Percentiles rank a stretch among this genome's conserved stretches.
phyloP scores from a whole-genome alignment of 2,888 invertebrate genomes.

The Noctuana brunneofusca region DNA sequence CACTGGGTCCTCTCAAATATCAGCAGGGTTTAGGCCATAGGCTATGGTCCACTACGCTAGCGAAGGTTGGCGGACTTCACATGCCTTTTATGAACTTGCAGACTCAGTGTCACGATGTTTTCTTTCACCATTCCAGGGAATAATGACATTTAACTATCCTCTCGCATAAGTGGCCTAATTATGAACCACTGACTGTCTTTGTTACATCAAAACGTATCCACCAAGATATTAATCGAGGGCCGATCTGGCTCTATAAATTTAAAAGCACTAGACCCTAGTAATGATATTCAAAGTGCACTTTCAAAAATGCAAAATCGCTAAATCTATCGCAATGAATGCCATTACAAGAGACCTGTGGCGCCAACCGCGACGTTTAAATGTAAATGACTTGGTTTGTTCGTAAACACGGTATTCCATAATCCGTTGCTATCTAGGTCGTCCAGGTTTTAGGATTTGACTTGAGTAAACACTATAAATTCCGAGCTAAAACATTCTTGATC shows the following conservation, averaged over 20 bases:
- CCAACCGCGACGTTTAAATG: constrained; percentile 30
- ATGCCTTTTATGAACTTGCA: too few relatives aligned
- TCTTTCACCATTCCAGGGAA: too few relatives aligned
- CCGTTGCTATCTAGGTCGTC: constrained; percentile 25
- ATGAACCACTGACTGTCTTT: too few relatives aligned
- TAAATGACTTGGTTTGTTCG: constrained; percentile 31
- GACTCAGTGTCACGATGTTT: too few relatives aligned
- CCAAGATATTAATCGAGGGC: not conserved
- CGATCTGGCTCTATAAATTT: not conserved
- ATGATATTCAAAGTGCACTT: constrained; percentile 15
- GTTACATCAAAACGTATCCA: too few relatives aligned
- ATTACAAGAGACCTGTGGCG: constrained; percentile 24
- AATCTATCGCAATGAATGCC: constrained; percentile 16
- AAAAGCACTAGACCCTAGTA: not conserved
- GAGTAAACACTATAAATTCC: constrained; percentile 29
- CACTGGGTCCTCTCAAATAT: too few relatives aligned
- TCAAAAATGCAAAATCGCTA: constrained; percentile 27
- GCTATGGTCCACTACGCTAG: too few relatives aligned
- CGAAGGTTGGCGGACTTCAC: too few relatives aligned
- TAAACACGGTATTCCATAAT: constrained; percentile 32
- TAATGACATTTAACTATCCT: too few relatives aligned
- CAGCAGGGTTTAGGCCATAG: too few relatives aligned
- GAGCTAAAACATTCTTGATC: constrained; percentile 20
- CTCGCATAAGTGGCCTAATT: too few relatives aligned
- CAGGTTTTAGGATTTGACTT: constrained; percentile 24